Evolutionary conservation across 35 echinoderm and acorn worm genomes (phyloP), one percentile per base, ranked within the genome.

Genomic region (Lytechinus variegatus): DNA sequence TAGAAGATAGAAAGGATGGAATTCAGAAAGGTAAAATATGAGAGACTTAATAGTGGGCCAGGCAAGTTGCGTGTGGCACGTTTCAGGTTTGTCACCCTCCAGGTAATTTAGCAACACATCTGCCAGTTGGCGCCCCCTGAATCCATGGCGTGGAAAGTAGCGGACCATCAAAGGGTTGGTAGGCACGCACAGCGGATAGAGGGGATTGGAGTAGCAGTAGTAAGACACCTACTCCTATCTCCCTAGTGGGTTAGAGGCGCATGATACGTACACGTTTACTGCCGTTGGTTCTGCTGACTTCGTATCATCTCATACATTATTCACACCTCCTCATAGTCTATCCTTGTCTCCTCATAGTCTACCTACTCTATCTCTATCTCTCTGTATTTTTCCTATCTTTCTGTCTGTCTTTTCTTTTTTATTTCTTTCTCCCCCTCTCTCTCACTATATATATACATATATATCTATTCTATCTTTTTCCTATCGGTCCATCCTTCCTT

Each of bases 61-160:
- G 92, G 92, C 92, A 27, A 93, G 54, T 93, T 93, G 92, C 92
- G 54, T 93, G 92, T 93, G n/a, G 92, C 92, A 93, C 92, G 54
- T 27, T 57, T 54, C 92, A 19, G 7, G 92, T 55, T 93, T 93
- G 52, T 54, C 54, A 54, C 53, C 92, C 92, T 27, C 14, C 92
- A 93, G 92, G 54, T 93, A 93, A 93, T 93, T 93, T 93, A 27
- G 92, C 92, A 57, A 93, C 92, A 93, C 92, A 93, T 93, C 92
- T 93, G 92, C 92, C 92, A 54, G 13, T 93, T 57, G 54, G 92
- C 92, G 55, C 52, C 53, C 92, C 52, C 92, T 44, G 52, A 54
- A 57, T 53, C 92, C 55, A 5, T 57, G 92, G 54, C 53, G 92
- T 53, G 13, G 52, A 79, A 33, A 21, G 52, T 27, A 57, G 55